These are phyloP conservation scores for Corella eumyota DNA, from an alignment of 23 tunicate genomes.

Conservation along the genomic window DNA sequence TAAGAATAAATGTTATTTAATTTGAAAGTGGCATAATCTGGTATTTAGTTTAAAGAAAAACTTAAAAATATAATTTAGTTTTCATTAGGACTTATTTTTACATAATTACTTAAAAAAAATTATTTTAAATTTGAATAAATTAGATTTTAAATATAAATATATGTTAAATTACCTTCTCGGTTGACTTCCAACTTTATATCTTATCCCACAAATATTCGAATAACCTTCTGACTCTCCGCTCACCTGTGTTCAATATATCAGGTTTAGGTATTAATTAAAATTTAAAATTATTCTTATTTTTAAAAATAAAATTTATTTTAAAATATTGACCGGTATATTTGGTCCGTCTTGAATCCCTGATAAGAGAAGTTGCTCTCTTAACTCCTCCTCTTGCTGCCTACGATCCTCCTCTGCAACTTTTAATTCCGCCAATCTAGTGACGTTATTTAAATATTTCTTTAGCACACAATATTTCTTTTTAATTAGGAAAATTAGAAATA, in stretches of 20 bases:
- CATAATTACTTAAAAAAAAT: no score
- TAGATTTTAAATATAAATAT: no score
- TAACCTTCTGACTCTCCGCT: constrained; percentile 22
- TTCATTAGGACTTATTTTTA: no score
- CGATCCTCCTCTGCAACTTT: constrained; percentile 74
- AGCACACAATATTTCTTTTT: no score
- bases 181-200: constrained; percentile 52
- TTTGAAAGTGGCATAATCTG: no score
- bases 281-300: no score
- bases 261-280: no score
- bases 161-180: constrained; percentile 42
- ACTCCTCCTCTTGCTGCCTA: constrained; percentile 43
- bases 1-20: no score
- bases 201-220: constrained; percentile 62
- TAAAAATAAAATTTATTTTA: neutral
- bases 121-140: no score
- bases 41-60: no score
- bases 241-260: constrained; percentile 3
- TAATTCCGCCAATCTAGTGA: constrained; percentile 54
- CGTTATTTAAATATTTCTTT: neutral
- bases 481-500: no score
- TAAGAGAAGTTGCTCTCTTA: constrained; percentile 37
- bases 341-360: constrained; percentile 45
- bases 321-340: neutral
- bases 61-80: no score